phyloP scores from a whole-genome alignment of 2,888 invertebrate species.

The Dasysyrphus albostriatus region DNA sequence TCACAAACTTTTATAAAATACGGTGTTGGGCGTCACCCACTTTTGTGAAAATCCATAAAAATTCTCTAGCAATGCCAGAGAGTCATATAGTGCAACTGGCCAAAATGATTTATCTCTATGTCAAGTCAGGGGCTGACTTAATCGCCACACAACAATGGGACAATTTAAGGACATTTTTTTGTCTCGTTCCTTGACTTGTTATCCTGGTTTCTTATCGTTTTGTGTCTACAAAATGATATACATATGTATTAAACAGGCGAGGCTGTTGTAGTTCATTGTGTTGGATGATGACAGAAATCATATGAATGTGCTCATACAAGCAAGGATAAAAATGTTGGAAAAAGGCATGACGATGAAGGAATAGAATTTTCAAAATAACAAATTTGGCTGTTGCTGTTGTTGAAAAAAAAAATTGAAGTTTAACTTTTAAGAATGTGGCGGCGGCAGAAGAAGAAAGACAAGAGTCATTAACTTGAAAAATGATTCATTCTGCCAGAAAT shows the following conservation, averaged over 20 bases:
- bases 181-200: constrained; percentile 38
- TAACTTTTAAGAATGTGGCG: constrained; percentile 60
- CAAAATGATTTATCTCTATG: constrained; percentile 71
- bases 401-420: constrained; percentile 35
- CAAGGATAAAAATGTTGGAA: constrained; percentile 29
- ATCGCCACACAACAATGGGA: constrained; percentile 74
- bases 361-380: constrained; percentile 49
- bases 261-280: constrained; percentile 69
- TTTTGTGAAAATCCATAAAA: constrained; percentile 21
- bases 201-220: constrained; percentile 69
- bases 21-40: neutral
- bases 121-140: constrained; percentile 71
- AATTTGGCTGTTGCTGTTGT: neutral
- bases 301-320: constrained; percentile 63
- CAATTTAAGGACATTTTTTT: constrained; percentile 59
- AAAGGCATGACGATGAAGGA: constrained; percentile 3
- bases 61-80: neutral
- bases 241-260: constrained; percentile 53
- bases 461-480: constrained; percentile 75
- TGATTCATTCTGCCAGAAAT: constrained; percentile 74
- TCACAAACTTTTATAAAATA: neutral
- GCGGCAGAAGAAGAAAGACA: constrained; percentile 56
- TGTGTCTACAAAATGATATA: constrained; percentile 72
- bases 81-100: constrained; percentile 53
- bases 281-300: constrained; percentile 72